Percentiles rank a stretch among this genome's conserved stretches.
Conservation (phyloP, 2,888 invertebrate genomes). For the Parelbella ahira region DNA sequence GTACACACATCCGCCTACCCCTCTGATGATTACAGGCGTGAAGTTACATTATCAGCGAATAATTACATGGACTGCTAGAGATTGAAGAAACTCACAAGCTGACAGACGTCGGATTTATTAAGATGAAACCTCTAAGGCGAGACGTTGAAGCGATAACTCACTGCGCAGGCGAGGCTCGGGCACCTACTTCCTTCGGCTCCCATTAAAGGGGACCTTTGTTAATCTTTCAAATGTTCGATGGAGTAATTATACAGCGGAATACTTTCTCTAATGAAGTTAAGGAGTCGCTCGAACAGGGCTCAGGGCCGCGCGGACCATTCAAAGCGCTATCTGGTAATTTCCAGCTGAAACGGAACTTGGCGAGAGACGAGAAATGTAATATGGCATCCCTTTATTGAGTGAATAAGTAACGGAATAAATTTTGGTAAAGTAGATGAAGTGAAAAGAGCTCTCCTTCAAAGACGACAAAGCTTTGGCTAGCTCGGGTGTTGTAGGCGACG, state of each 20-base stretch:
- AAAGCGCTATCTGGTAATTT: constrained; percentile 20
- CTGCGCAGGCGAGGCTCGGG: too few relatives aligned
- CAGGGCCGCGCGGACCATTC: constrained; percentile 19
- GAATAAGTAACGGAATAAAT: constrained; percentile 20
- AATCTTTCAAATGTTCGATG: constrained; percentile 44
- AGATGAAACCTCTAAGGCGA: too few relatives aligned
- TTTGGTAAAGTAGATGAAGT: constrained; percentile 2
- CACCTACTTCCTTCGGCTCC: constrained; percentile 23
- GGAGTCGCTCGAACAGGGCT: constrained; percentile 47
- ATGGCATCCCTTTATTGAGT: constrained; percentile 12
- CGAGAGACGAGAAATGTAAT: constrained; percentile 15
- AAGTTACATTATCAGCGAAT: too few relatives aligned
- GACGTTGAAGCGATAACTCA: background rate
- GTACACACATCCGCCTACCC: too few relatives aligned
- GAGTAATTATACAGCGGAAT: constrained; percentile 32
- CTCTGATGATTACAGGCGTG: too few relatives aligned
- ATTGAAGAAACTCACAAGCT: too few relatives aligned
- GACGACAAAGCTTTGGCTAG: too few relatives aligned
- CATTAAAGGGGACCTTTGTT: constrained; percentile 34
- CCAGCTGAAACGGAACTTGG: constrained; percentile 12
- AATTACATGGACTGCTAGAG: too few relatives aligned
- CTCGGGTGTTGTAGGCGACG: too few relatives aligned
- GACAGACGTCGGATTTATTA: too few relatives aligned
- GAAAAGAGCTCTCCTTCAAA: too few relatives aligned
- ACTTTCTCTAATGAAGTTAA: constrained; percentile 62